Conservation (phyloP, 2,113 vertebrate species). For the Microcebus lehilahytsara region DNA sequence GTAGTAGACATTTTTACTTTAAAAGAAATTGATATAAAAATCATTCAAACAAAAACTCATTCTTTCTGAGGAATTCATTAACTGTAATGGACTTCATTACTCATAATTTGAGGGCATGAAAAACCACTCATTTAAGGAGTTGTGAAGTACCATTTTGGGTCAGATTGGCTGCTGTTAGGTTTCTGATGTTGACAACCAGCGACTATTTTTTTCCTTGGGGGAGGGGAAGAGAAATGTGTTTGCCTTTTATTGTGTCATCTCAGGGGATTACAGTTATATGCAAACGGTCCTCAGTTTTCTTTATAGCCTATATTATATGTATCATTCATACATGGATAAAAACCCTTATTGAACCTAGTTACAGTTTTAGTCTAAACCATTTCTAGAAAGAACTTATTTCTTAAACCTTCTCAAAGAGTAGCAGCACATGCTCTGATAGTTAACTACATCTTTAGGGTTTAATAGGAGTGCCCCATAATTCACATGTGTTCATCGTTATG, state of each 20-base stretch:
- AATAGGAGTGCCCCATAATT: too few relatives aligned
- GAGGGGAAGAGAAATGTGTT: accelerated
- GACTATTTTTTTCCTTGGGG: neutral
- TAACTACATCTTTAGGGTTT: neutral
- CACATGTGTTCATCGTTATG: neutral
- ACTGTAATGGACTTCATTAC: neutral
- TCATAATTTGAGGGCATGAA: neutral
- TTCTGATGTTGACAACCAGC: neutral
- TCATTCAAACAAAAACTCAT: neutral
- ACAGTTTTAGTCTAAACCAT: neutral
- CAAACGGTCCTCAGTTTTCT: neutral
- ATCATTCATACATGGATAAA: neutral
- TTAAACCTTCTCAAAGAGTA: too few relatives aligned
- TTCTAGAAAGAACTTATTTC: neutral
- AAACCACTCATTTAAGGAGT: neutral
- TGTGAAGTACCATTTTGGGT: neutral
- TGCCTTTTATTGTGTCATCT: neutral
- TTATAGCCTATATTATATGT: neutral
- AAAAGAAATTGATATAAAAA: constrained; percentile 53
- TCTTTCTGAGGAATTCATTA: neutral
- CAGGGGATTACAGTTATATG: too few relatives aligned
- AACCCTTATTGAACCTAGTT: neutral
- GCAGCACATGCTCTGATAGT: neutral
- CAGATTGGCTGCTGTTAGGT: neutral
- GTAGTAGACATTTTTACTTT: neutral